A percentile compares a stretch with the other conserved stretches of the same genome.
Conservation (phyloP, 2,113 vertebrate genomes). For the Phalacrocorax aristotelis region DNA sequence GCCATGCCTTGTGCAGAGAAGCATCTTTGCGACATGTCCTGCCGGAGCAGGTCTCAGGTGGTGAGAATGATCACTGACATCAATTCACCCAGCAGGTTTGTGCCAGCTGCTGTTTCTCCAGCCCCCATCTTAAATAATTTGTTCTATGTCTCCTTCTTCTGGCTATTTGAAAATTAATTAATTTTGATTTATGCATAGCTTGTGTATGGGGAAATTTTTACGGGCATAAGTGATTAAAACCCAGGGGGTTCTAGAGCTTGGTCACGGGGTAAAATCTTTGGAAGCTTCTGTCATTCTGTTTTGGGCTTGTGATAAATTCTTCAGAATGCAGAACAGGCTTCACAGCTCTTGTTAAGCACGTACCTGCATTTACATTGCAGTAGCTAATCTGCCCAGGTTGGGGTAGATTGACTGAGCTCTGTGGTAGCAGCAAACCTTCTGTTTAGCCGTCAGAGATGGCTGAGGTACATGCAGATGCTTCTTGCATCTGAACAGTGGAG, state of each 20-base stretch:
- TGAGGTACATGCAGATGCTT: background rate
- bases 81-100: background rate
- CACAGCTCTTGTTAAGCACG: fast-evolving
- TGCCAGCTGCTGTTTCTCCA: background rate
- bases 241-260: background rate
- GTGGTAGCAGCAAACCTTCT: background rate
- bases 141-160: background rate
- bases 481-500: background rate
- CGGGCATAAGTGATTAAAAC: background rate
- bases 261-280: background rate
- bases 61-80: background rate
- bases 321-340: background rate
- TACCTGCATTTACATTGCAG: background rate
- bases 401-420: background rate
- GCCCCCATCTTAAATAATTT: background rate
- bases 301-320: background rate
- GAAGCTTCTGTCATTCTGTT: background rate
- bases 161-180: background rate
- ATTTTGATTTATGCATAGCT: fast-evolving
- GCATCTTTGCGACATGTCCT: background rate
- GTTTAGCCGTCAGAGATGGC: background rate
- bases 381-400: fast-evolving
- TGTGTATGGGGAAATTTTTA: background rate
- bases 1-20: background rate
- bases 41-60: background rate